Base-by-base conservation (phyloP, 2,888 invertebrate genomes). In the Lepeophtheirus nordmannii region DNA sequence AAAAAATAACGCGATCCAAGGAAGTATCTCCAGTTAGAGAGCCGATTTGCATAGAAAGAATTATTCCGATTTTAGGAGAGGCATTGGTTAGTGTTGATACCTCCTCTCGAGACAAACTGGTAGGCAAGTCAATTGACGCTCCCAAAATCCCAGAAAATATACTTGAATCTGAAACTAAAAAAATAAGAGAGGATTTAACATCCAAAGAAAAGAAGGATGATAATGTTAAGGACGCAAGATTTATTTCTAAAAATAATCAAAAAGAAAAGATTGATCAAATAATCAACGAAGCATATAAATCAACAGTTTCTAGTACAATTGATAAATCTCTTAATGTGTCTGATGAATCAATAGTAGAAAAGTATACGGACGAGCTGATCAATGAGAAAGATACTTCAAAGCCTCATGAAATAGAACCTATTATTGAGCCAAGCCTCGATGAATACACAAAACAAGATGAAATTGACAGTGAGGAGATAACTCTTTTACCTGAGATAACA, bases 61-160 rank as follows among this genome's bases (percentile, higher is more conserved):
- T 46, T n/a, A 46, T 46, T 46, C 53, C 53, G 2, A 46, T 46
- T 46, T 46, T 46, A 46, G 53, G 53, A 14, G 53, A 46, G 8
- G 53, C 53, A 14, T 46, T 46, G 17, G 53, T 46, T n/a, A 46
- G 53, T 17, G 17, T 46, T 46, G 53, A 2, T 17, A 14, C 53
- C 2, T 46, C 17, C n/a, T 14, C 53, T 5, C 53, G 53, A 46
- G 53, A 46, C 1, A 46, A 46, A 17, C 5, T 46, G 53, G 14
- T 46, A 5, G n/a, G n/a, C 2, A 46, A 46, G 8, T 3, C n/a
- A n/a, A 46, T 46, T 5, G 53, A 46, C 2, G 53, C 53, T n/a
- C 53, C 53, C 17, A 46, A 46, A 46, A 46, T 46, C 17, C 53
- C 53, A n/a, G 53, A 46, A 46, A 46, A 46, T 46, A 46, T 46